Conservation (phyloP, 1,140 invertebrate species). For the Harpegnathos saltator region DNA sequence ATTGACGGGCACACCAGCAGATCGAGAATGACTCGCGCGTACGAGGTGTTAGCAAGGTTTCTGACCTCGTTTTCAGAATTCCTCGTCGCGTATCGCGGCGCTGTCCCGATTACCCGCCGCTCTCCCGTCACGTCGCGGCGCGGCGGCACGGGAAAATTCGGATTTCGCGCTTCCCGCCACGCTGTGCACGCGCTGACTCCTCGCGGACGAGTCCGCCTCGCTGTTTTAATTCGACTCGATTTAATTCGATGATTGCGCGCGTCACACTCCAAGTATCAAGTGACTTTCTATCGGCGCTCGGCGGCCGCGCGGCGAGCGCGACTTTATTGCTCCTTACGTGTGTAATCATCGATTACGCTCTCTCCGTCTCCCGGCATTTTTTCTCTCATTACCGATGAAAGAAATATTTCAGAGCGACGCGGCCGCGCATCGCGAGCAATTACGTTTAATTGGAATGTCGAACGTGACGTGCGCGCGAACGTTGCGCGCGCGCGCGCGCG, state of each 20-base stretch:
- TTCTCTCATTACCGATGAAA: background rate
- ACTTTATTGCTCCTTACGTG: background rate
- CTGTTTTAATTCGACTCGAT: background rate
- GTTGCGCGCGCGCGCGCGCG: too few relatives aligned
- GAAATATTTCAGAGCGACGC: background rate
- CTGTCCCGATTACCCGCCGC: slow-evolving; percentile 24
- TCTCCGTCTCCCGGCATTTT: background rate
- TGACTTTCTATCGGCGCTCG: background rate
- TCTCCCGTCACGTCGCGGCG: background rate
- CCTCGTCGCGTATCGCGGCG: background rate
- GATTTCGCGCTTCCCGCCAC: background rate
- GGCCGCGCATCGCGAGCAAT: too few relatives aligned
- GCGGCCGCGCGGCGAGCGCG: too few relatives aligned
- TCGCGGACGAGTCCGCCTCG: too few relatives aligned
- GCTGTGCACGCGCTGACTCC: background rate
- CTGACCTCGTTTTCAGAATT: slow-evolving; percentile 70
- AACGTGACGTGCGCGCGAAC: too few relatives aligned
- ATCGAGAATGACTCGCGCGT: slow-evolving; percentile 79
- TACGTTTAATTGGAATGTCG: too few relatives aligned
- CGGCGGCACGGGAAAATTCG: background rate
- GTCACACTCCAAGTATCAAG: background rate
- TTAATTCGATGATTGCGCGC: background rate
- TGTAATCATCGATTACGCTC: background rate
- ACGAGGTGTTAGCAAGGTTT: slow-evolving; percentile 73
- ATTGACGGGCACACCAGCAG: slow-evolving; percentile 77